Evolutionary conservation across 2,888 invertebrate genomes (phyloP), one percentile per base, ranked within the genome.

Genomic region (Zaprionus bogoriensis): DNA sequence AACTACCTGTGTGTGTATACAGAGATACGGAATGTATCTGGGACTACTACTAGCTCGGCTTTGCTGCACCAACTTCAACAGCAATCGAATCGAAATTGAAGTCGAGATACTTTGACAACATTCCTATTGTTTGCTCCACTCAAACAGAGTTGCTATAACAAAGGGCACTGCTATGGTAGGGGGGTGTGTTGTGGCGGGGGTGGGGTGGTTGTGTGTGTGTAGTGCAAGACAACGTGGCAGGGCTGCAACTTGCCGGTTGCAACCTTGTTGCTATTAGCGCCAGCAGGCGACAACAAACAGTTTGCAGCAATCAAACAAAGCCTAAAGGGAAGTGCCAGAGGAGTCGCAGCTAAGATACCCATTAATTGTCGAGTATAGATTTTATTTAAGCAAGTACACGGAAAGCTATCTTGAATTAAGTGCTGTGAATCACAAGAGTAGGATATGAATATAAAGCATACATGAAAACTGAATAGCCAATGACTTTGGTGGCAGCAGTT

Each of bases 141-240:
- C 51, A 61, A 73, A 74, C 60, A 73, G 32, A 23, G 60, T 74
- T 75, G 68, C 50, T 64, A 74, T 71, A 72, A 68, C 76, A 72
- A 74, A 52, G 6, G n/a, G 17, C 5, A 2, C 62, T 45, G 36
- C 2, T 6, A 2, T 3, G 14, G 22, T 7, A 2, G 4, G 2
- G 5, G n/a, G 7, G 5, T 10, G 32, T 2, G 39, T 41, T 44
- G 59, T 51, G 36, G 51, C 5, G 22, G 61, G 52, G 66, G 66
- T n/a, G n/a, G 12, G 1, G 10, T 10, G 27, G 27, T n/a, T n/a
- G n/a, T n/a, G n/a, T n/a, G n/a, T n/a, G n/a, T n/a, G n/a, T n/a
- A 14, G 6, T 14, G 25, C 32, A 10, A 14, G 7, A n/a, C n/a
- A n/a, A n/a, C n/a, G n/a, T n/a, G 32, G 32, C 32, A 17, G 32